Evolutionary conservation across 1,140 invertebrate species (phyloP), one percentile per base, ranked within the genome.

Genomic region (Brachionus rubens): DNA sequence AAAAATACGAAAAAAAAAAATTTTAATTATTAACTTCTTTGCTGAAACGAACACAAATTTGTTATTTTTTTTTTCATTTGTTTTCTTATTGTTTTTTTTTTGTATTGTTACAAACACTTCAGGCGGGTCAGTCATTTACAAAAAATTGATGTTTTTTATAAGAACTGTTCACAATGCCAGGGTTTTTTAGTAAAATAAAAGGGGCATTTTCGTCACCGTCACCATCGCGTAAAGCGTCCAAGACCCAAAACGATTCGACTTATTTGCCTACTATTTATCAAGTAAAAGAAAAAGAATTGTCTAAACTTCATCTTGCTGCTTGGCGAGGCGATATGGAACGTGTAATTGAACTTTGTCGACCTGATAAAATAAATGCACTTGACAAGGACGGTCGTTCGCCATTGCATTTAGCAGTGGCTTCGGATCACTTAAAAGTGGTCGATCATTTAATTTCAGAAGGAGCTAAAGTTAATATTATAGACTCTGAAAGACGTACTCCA

Each of bases 361-460:
- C 68, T 12, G 68, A 72, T 24, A 48, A 72, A 48, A 54, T 96
- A 5, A 97, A 97, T 84, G 88, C 89, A 52, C 89, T 90, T 77
- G 94, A 97, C 84, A 91, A 91, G 0, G 91, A 91, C 14, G 93
- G 92, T 0, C 92, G 96, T 81, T 94, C 90, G 76, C 89, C 92
- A 50, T 85, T 97, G 0, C 96, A 96, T 83, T 89, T 94, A 48
- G 91, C 92, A 81, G 88, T 90, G 48, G 86, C 93, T 43, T 92
- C 92, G 1, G 93, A 94, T 82, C 86, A 88, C 14, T 6, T 50
- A 48, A 89, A 90, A 78, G 87, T 94, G 33, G 88, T 95, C 0
- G 90, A 93, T 65, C 68, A 72, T 40, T 72, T 72, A 41, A 72
- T 72, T 36, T 21, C n/a, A 2, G 68, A 72, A 50, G 68, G 50